Conservation (phyloP, 2,113 vertebrate genomes). For the Ameiurus melas region DNA sequence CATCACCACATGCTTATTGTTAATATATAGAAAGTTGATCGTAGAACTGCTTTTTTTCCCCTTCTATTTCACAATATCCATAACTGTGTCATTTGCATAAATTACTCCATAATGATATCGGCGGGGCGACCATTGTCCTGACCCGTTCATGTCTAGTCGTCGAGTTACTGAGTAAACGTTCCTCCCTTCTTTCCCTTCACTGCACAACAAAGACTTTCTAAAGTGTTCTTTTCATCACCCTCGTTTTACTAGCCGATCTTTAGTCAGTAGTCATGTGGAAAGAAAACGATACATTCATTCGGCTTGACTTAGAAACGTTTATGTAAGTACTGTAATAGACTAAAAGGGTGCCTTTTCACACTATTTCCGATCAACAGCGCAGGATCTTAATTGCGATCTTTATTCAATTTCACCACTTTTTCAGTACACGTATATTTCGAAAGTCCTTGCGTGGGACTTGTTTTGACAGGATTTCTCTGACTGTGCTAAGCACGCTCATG, state of each 20-base stretch:
- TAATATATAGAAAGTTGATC: not conserved
- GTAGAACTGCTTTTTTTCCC: not conserved
- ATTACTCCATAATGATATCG: not conserved
- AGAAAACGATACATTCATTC: not conserved
- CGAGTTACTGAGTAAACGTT: not conserved
- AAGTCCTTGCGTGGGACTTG: not conserved
- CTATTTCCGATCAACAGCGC: not conserved
- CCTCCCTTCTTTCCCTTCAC: not conserved
- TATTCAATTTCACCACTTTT: not conserved
- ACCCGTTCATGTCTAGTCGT: not conserved
- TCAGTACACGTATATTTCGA: constrained; percentile 8
- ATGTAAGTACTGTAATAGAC: not conserved
- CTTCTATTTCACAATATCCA: not conserved
- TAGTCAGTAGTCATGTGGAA: not conserved
- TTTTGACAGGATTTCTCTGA: not conserved
- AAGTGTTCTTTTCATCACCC: too few relatives aligned
- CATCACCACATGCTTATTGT: not conserved
- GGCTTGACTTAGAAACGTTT: not conserved
- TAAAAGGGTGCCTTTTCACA: not conserved
- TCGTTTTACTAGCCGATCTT: not conserved
- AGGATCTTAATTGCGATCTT: not conserved
- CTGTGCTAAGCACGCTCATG: not conserved
- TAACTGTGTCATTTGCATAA: not conserved
- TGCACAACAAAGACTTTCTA: not conserved
- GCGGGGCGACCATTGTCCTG: not conserved